Percentiles rank a stretch among this genome's conserved stretches.
Evolutionary conservation across 2,888 invertebrate genomes (phyloP).

Genomic region (Dolichopus griseipennis): DNA sequence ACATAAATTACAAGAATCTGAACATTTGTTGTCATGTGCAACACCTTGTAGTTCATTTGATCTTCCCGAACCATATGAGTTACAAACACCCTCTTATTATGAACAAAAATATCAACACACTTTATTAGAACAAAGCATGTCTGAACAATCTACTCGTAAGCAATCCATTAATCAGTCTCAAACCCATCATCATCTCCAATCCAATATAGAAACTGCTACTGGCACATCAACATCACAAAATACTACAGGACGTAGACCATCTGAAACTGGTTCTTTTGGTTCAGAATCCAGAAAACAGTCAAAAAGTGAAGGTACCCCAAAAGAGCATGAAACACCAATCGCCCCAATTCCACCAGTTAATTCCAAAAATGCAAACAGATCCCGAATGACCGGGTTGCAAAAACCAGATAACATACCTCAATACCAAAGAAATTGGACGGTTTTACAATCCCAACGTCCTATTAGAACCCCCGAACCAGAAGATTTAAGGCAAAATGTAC

Average conservation of each 20-base stretch:
- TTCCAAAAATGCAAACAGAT: conserved; percentile 30
- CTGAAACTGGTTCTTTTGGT: background rate
- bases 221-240: conserved; percentile 14
- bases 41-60: conserved; percentile 11
- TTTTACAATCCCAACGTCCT: conserved; percentile 50
- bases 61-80: background rate
- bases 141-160: background rate
- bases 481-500: conserved; percentile 44
- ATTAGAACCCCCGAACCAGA: conserved; percentile 51
- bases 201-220: conserved; percentile 4
- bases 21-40: background rate
- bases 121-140: background rate
- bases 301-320: conserved; percentile 33
- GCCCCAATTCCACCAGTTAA: conserved; percentile 40
- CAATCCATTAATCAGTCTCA: background rate
- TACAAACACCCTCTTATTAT: background rate
- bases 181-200: conserved; percentile 5
- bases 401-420: conserved; percentile 55
- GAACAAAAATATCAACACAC: background rate
- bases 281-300: conserved; percentile 20
- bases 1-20: background rate
- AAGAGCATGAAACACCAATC: conserved; percentile 36
- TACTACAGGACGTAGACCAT: conserved; percentile 27
- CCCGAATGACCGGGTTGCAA: conserved; percentile 49
- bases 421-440: conserved; percentile 56